phyloP scores from a whole-genome alignment of 2,113 vertebrate species.

The Neodontobutis hainanensis region DNA sequence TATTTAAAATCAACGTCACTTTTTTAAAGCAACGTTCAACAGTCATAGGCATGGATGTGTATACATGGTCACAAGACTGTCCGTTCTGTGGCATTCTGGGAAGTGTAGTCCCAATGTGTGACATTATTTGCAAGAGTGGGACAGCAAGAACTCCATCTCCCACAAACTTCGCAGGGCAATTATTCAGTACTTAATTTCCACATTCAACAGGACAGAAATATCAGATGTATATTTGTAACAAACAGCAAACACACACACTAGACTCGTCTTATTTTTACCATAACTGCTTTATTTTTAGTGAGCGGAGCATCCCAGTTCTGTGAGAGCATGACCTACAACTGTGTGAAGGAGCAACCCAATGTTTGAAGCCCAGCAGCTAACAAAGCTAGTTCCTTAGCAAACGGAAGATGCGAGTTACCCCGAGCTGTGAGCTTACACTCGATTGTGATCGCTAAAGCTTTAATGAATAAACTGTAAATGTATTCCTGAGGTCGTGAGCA shows the following conservation, averaged over 20 bases:
- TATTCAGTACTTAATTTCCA: conserved; percentile 63
- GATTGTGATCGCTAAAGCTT: not conserved
- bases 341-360: not conserved
- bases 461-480: conserved; percentile 20
- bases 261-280: too few species aligned
- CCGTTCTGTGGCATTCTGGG: conserved; percentile 48
- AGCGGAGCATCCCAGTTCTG: not conserved
- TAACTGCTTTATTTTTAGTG: too few species aligned
- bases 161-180: conserved; percentile 39
- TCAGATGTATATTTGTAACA: conserved; percentile 21
- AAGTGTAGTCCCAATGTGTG: conserved; percentile 33
- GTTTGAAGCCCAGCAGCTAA: conserved; percentile 15
- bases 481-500: not conserved
- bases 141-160: conserved; percentile 61
- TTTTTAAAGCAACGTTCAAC: too few species aligned
- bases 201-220: conserved; percentile 26
- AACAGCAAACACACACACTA: not conserved
- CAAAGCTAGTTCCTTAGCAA: conserved; percentile 28
- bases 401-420: conserved; percentile 39
- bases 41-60: too few species aligned
- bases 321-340: not conserved
- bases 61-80: conserved; percentile 63
- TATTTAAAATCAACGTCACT: too few species aligned
- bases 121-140: rapidly evolving
- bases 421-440: not conserved